Evolutionary conservation across 2,888 invertebrate genomes (phyloP).

Genomic region (Trachelus troglodyta): DNA sequence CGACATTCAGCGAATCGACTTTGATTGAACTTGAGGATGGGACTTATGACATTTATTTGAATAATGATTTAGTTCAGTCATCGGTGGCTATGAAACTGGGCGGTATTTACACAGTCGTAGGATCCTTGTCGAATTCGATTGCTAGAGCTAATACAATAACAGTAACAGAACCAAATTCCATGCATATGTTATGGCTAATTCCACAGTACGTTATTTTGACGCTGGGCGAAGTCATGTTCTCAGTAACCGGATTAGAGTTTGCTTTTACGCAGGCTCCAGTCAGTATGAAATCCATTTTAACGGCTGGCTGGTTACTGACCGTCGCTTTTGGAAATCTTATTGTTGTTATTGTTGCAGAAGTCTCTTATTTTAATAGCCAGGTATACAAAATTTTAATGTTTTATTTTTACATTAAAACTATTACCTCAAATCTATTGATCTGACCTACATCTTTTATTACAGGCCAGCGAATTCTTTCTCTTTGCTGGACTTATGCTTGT

Average conservation of each 20-base stretch:
- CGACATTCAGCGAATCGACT: slow-evolving; percentile 2
- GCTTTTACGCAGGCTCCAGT: slow-evolving; percentile 94
- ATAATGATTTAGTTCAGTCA: slow-evolving; percentile 54
- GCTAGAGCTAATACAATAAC: slow-evolving; percentile 57
- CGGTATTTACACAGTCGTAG: slow-evolving; percentile 74
- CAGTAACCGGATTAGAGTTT: slow-evolving; percentile 95
- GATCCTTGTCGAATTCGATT: slow-evolving; percentile 58
- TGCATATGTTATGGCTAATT: slow-evolving; percentile 87
- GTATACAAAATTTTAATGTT: slow-evolving; percentile 61
- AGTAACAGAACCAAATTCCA: slow-evolving; percentile 76
- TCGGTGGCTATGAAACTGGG: slow-evolving; percentile 69
- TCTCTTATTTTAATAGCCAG: slow-evolving; percentile 80
- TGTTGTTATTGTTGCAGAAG: slow-evolving; percentile 88
- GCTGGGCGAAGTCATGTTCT: slow-evolving; percentile 94
- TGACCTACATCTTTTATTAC: slow-evolving; percentile 58
- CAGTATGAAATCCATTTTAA: slow-evolving; percentile 94
- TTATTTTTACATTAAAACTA: slow-evolving; percentile 7
- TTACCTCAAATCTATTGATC: neutral
- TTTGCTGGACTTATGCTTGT: slow-evolving; percentile 88
- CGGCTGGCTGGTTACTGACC: slow-evolving; percentile 92
- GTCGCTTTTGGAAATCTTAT: slow-evolving; percentile 94
- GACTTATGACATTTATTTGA: slow-evolving; percentile 63
- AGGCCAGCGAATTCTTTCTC: slow-evolving; percentile 89
- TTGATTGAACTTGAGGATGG: slow-evolving; percentile 55
- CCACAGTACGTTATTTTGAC: slow-evolving; percentile 96